Conservation (phyloP, 2,888 invertebrate genomes). For the Hemistola chrysoprasaria region DNA sequence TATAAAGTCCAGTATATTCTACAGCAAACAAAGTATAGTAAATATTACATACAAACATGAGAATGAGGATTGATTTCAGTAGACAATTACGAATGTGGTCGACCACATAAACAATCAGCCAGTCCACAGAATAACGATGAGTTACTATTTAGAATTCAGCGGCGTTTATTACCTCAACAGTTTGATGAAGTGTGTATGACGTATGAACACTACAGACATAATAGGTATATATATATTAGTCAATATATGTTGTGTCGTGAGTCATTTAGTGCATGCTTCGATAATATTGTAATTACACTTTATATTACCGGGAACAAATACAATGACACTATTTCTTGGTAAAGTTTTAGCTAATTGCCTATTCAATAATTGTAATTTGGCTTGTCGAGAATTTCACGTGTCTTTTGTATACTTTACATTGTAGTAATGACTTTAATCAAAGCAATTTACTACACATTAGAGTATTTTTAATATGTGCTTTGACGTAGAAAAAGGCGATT, state of each 20-base stretch:
- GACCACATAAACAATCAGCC: constrained; percentile 24
- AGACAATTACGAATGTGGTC: constrained; percentile 26
- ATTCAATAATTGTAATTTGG: neutral
- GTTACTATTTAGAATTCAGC: constrained; percentile 10
- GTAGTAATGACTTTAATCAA: no score
- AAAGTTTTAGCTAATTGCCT: constrained; percentile 30
- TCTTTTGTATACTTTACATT: no score
- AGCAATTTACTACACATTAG: no score
- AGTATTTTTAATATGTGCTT: no score
- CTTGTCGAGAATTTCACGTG: neutral
- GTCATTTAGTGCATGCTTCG: constrained; percentile 41
- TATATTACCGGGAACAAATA: constrained; percentile 58
- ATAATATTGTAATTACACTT: constrained; percentile 42
- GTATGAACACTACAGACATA: neutral
- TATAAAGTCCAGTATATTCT: no score
- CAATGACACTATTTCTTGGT: constrained; percentile 49
- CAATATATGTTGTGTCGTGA: constrained; percentile 48
- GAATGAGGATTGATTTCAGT: constrained; percentile 18
- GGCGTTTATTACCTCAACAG: constrained; percentile 17
- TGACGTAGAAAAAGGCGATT: no score
- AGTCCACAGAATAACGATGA: constrained; percentile 12
- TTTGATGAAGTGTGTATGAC: no score
- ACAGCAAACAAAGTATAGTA: no score
- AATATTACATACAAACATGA: no score
- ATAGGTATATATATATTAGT: constrained; percentile 41